A percentile compares a stretch with the other conserved stretches of the same genome.
Conservation (phyloP, 2,113 vertebrate genomes). For the Corydoras sp. region DNA sequence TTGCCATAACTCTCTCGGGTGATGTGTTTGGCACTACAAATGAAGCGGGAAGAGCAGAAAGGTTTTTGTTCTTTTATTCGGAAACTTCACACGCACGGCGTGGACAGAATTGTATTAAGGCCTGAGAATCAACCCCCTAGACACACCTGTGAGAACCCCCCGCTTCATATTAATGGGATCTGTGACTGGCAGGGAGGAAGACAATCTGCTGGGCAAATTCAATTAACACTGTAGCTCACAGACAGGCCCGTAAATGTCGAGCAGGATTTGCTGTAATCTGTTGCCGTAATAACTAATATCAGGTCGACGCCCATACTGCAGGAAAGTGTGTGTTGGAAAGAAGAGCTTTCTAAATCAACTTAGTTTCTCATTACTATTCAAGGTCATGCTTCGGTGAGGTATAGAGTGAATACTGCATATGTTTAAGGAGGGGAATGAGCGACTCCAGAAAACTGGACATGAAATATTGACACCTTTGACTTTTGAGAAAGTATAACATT, state of each 20-base stretch:
- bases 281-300: constrained; percentile 66
- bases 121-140: constrained; percentile 24
- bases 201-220: constrained; percentile 67
- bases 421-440: neutral
- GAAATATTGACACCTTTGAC: too few species aligned
- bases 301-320: constrained; percentile 55
- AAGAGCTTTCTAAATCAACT: constrained; percentile 37
- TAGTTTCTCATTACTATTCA: constrained; percentile 54
- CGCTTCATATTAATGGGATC: constrained; percentile 63
- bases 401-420: constrained; percentile 39
- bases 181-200: constrained; percentile 68
- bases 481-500: too few species aligned
- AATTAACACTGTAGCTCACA: constrained; percentile 66
- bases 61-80: constrained; percentile 40
- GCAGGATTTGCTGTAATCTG: constrained; percentile 62
- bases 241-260: constrained; percentile 60
- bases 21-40: constrained; percentile 76
- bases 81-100: constrained; percentile 50
- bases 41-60: constrained; percentile 44
- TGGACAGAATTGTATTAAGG: constrained; percentile 47
- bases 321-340: constrained; percentile 22
- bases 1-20: constrained; percentile 71
- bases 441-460: neutral
- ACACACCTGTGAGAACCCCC: constrained; percentile 51
- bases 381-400: constrained; percentile 50